These are phyloP conservation scores for Coelopa frigida DNA, from an alignment of 1,140 invertebrate species.

Conservation along the genomic window DNA sequence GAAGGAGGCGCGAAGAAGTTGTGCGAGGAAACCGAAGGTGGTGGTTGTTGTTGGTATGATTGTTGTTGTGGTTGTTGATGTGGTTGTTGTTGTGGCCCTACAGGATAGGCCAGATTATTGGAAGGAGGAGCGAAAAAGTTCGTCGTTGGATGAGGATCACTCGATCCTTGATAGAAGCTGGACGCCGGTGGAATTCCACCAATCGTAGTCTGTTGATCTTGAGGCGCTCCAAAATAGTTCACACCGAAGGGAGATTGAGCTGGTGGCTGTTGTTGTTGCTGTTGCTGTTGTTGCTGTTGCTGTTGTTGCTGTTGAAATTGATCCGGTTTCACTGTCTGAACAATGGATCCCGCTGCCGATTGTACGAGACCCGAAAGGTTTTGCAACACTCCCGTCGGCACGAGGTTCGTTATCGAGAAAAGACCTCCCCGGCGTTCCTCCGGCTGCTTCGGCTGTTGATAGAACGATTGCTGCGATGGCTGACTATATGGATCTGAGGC, in stretches of 20 bases:
- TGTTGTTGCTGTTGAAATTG: background rate
- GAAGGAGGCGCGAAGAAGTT: too few relatives aligned
- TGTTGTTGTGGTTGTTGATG: too few relatives aligned
- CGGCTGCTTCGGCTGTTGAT: background rate
- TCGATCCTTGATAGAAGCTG: too few relatives aligned
- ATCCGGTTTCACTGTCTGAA: slow-evolving; percentile 4
- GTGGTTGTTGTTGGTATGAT: too few relatives aligned
- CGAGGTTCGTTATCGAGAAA: slow-evolving; percentile 34
- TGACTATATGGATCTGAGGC: too few relatives aligned
- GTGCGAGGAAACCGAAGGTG: too few relatives aligned
- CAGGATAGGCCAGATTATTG: too few relatives aligned
- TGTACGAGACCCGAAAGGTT: slow-evolving; percentile 39
- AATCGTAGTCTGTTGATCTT: background rate
- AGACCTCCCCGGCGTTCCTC: slow-evolving; percentile 39
- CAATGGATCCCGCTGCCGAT: slow-evolving; percentile 27
- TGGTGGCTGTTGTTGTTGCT: slow-evolving; percentile 1
- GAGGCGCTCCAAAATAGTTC: slow-evolving; percentile 2
- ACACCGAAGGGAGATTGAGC: background rate
- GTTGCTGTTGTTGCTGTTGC: slow-evolving; percentile 2
- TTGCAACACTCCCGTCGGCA: slow-evolving; percentile 32
- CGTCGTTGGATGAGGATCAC: too few relatives aligned
- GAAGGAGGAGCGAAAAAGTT: too few relatives aligned
- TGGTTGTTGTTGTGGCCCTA: too few relatives aligned
- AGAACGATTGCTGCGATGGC: too few relatives aligned
- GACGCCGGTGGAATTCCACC: too few relatives aligned